Percentiles rank a stretch among this genome's conserved stretches.
Evolutionary conservation across 2,888 invertebrate species (phyloP).

Genomic region (Lucinisca nassula): DNA sequence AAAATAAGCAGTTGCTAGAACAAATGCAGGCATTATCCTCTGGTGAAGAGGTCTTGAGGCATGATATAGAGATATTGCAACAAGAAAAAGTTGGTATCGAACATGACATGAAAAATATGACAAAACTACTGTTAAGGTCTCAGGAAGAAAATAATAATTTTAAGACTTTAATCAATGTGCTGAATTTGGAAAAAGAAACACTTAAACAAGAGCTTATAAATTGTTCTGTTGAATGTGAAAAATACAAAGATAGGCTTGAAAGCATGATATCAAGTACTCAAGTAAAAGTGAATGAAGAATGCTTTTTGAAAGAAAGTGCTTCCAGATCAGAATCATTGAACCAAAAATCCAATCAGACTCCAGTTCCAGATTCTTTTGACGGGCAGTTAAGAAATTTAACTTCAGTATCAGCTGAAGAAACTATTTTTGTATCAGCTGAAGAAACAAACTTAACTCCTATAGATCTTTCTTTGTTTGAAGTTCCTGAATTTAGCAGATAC

Average conservation of each 20-base stretch:
- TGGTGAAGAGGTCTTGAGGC: constrained; percentile 24
- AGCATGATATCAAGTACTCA: background rate
- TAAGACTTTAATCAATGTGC: background rate
- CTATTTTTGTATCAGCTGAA: background rate
- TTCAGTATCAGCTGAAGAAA: background rate
- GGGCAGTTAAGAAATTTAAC: too few relatives aligned
- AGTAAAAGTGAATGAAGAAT: background rate
- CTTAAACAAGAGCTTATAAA: constrained; percentile 17
- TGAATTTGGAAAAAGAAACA: constrained; percentile 20
- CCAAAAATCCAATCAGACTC: background rate
- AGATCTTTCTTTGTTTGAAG: background rate
- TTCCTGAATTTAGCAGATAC: too few relatives aligned
- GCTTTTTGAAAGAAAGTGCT: background rate
- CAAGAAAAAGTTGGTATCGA: constrained; percentile 31
- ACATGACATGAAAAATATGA: background rate
- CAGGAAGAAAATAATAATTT: constrained; percentile 22
- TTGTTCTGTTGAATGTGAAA: constrained; percentile 1
- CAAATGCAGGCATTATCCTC: constrained; percentile 45
- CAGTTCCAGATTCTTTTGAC: background rate
- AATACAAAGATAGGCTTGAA: constrained; percentile 23
- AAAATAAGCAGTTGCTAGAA: constrained; percentile 67
- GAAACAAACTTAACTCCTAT: background rate
- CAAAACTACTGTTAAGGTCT: background rate
- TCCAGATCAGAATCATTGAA: background rate
- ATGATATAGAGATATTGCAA: constrained; percentile 36